Evolutionary conservation across 2,113 vertebrate genomes (phyloP), one percentile per base, ranked within the genome.

Genomic region (Tragelaphus scriptus): DNA sequence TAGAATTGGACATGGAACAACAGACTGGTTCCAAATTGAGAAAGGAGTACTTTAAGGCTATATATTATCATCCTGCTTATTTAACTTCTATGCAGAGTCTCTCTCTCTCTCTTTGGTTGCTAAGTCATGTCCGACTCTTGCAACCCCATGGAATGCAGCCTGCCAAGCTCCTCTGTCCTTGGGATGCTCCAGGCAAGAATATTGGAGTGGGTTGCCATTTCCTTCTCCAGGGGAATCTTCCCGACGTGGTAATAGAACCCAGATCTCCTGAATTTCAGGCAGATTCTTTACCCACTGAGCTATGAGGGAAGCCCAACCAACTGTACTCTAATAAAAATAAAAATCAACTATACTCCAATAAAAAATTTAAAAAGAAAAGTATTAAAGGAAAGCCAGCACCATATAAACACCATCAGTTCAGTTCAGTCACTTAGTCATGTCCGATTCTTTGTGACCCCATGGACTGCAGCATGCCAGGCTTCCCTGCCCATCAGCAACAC

Each of bases 161-260:
- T 36, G 16, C n/a, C 65, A 71, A 19, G n/a, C n/a, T 71, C 65
- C 65, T 71, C 65, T 36, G n/a, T 71, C 4, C 1, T 11, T 71
- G 65, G n/a, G 5, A 36, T 36, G 23, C n/a, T 36, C n/a, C 65
- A 71, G n/a, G 65, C 65, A 71, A 71, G 65, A 71, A 71, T 21
- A 71, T 1, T 71, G n/a, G 32, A 10, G 19, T 23, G 65, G 65
- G 9, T 21, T 36, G 19, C n/a, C 19, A 21, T 71, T 71, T 36
- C n/a, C 65, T 71, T 36, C 65, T 71, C n/a, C 17, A 71, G 17
- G 6, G 16, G 17, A 36, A 71, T 71, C 9, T 71, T 71, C 65
- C 65, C 0, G 0, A 71, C 4, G 9, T 9, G 21, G n/a, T 9
- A 6, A 36, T 36, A 5, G 4, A 71, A 71, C 17, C n/a, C 68